Base-by-base conservation (phyloP, 2,797 vertebrate species). In the Rallus crepitans region DNA sequence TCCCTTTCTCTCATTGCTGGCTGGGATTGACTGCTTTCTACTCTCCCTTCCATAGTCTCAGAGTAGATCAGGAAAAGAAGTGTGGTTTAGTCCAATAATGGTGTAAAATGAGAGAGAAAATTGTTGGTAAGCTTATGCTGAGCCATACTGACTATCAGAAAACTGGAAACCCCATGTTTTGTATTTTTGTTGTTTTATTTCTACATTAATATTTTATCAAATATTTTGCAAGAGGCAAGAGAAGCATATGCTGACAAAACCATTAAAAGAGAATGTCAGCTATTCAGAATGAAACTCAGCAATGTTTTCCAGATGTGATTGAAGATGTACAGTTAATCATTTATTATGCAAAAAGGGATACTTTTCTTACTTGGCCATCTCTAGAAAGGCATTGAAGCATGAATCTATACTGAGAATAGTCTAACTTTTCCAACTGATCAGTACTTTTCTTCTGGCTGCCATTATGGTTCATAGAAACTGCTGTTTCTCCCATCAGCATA, bases 281-380 rank as follows among this genome's bases (percentile, higher is more conserved):
- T 96, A 94, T 95, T 97, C 86, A 94, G 64, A 93, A 90, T 45
- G 89, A 94, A 94, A 92, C 80, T 93, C 71, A 87, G 78, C 87
- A 93, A 97, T 96, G 91, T 90, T 96, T 96, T 97, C 95, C 95
- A 97, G 96, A 97, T 96, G 96, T 96, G 95, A 97, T 55, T 96
- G 85, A 94, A 91, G 82, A 96, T 94, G 89, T 78, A 93, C 87
- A 71, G 85, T 94, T 94, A 93, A 96, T 97, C 92, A 96, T 97
- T 96, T 94, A 95, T 95, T 97, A 96, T 79, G 91, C 95, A 97
- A 96, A 97, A 95, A 91, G 71, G 87, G 84, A 97, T 81, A 89
- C 57, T 93, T 92, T 95, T 94, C 84, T 81, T 82, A 93, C 87
- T 97, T 95, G 92, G 90, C 93, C 89, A 94, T 84, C 75, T 91